Base-by-base conservation (phyloP, 2,888 invertebrate species). In the Ormyrus labotus region DNA sequence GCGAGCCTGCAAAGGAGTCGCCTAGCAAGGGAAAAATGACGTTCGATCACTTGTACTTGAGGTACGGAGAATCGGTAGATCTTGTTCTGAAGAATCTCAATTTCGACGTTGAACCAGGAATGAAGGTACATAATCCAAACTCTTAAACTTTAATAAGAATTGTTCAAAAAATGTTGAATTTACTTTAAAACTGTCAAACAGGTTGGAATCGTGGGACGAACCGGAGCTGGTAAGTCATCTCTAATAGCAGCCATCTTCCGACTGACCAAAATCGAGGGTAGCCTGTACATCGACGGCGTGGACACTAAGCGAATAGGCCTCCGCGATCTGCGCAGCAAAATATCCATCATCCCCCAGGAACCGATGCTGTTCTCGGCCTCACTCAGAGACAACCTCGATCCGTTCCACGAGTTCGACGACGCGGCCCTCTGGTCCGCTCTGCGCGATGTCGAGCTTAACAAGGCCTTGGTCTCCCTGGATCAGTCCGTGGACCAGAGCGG, bases 301-400 rank as follows among this genome's bases (percentile, higher is more conserved):
- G 82, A 82, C n/a, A 58, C 65, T 0, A 61, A 47, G 0, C 51
- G 61, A 11, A 80, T 82, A 7, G 82, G 82, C 2, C 11, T 82
- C 10, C 55, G 55, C 5, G 78, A 80, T 45, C 51, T 82, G 6
- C 77, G 82, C 0, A 74, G 71, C 11, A 80, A 80, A 55, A 13
- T 82, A 0, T 80, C 98, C 0, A 98, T 98, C 81, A 98, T 98
- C 87, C 98, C 98, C 0, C 98, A 98, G 92, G 97, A 97, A 87
- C 97, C 97, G 0, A 94, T 97, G 48, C 90, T 97, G 45, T 97
- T 98, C 90, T 95, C 96, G 0, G 96, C 96, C 9, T 94, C 95
- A 11, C 91, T 97, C 55, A 93, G 97, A 8, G 94, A 95, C 88
- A 97, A 97, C 90, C 92, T 97, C 87, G 97, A 97, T 92, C 97